These are phyloP conservation scores for Orthonychiurus folsomi DNA, from an alignment of 2,888 invertebrate genomes.

Conservation along the genomic window DNA sequence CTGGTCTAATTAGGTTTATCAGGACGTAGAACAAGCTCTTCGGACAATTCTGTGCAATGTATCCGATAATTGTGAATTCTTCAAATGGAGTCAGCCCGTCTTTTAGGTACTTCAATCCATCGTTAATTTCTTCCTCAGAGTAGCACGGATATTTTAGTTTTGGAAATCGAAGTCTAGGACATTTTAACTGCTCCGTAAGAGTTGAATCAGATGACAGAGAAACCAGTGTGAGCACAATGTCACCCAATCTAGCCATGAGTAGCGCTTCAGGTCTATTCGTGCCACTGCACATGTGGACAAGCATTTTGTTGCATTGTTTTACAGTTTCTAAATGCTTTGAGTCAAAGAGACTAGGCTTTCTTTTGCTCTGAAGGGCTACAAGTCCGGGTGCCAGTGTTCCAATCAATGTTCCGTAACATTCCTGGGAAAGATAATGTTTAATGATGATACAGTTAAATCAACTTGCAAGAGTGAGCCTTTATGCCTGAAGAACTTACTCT, in stretches of 20 bases:
- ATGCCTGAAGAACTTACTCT: too few relatives aligned
- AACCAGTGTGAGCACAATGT: slow-evolving; percentile 28
- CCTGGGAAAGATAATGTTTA: slow-evolving; percentile 10
- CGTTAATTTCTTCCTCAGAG: slow-evolving; percentile 18
- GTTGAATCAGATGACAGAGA: slow-evolving; percentile 25
- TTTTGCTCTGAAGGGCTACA: slow-evolving; percentile 4
- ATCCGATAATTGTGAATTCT: slow-evolving; percentile 22
- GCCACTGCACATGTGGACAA: slow-evolving; percentile 21
- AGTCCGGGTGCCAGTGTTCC: slow-evolving; percentile 27
- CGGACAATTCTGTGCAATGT: slow-evolving; percentile 22
- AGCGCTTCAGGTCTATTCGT: slow-evolving; percentile 19
- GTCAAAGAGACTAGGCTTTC: background rate
- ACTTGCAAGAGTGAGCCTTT: too few relatives aligned
- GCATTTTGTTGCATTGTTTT: slow-evolving; percentile 22
- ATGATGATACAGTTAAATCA: background rate
- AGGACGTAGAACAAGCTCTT: slow-evolving; percentile 28
- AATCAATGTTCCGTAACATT: slow-evolving; percentile 30
- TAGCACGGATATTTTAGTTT: slow-evolving; percentile 25
- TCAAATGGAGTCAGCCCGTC: too few relatives aligned
- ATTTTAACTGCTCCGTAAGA: slow-evolving; percentile 22
- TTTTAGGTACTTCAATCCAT: background rate
- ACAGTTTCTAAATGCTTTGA: background rate
- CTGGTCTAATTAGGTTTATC: slow-evolving; percentile 19
- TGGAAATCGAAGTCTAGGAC: slow-evolving; percentile 20
- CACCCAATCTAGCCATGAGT: slow-evolving; percentile 21